phyloP scores from a whole-genome alignment of 2,888 invertebrate genomes.

The Balanococcus diminutus region DNA sequence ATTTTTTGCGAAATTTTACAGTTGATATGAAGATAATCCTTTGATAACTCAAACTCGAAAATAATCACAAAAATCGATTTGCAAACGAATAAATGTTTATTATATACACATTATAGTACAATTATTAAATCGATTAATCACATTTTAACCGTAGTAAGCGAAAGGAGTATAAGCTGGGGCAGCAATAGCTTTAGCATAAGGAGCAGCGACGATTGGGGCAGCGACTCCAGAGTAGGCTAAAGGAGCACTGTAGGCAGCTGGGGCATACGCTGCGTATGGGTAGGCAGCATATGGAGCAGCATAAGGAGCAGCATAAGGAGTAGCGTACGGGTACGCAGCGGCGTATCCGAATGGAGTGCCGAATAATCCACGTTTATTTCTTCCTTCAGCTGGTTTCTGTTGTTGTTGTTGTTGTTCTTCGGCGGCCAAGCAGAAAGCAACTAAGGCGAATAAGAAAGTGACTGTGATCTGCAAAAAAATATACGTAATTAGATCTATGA shows the following conservation, averaged over 20 bases:
- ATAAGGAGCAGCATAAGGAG: background rate
- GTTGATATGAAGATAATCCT: too few relatives aligned
- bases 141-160: slow-evolving; percentile 31
- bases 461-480: slow-evolving; percentile 39
- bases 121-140: background rate
- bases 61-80: background rate
- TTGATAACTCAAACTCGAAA: background rate
- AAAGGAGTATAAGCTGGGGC: slow-evolving; percentile 23
- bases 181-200: slow-evolving; percentile 22
- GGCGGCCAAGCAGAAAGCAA: slow-evolving; percentile 24
- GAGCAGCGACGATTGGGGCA: slow-evolving; percentile 41
- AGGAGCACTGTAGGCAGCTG: slow-evolving; percentile 37
- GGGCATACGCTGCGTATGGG: slow-evolving; percentile 45
- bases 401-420: slow-evolving; percentile 16
- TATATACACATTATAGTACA: slow-evolving; percentile 5
- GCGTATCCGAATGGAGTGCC: background rate
- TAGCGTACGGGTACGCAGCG: background rate
- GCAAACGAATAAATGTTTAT: background rate
- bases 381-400: slow-evolving; percentile 33
- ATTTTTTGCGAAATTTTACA: too few relatives aligned
- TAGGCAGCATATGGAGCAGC: background rate
- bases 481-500: background rate
- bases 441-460: slow-evolving; percentile 15
- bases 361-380: slow-evolving; percentile 39
- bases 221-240: slow-evolving; percentile 38